Evolutionary conservation across 1,140 invertebrate species (phyloP).

Genomic region (Drosophila mayri): DNA sequence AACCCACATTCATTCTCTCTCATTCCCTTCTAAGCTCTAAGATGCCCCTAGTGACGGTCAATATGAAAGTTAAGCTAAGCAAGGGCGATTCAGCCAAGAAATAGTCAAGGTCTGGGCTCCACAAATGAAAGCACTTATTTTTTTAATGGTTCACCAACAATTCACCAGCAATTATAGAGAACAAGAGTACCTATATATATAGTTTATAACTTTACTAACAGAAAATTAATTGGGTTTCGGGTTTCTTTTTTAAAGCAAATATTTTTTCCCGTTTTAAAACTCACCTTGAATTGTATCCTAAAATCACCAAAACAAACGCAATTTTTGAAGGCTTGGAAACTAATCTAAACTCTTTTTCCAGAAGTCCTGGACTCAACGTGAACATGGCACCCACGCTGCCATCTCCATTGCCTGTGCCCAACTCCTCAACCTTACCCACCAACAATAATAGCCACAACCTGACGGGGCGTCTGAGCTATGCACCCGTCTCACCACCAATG

Average conservation of each 20-base stretch:
- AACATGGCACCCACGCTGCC: conserved; percentile 34
- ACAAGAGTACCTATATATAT: conserved; percentile 9
- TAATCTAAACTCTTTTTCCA: conserved; percentile 46
- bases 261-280: background rate
- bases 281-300: conserved; percentile 14
- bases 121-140: conserved; percentile 36
- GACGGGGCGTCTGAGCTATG: conserved; percentile 52
- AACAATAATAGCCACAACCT: conserved; percentile 48
- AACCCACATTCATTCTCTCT: conserved; percentile 45
- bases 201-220: conserved; percentile 1
- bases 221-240: conserved; percentile 3
- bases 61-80: conserved; percentile 77
- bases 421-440: conserved; percentile 54
- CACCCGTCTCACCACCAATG: conserved; percentile 54
- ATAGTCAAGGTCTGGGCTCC: conserved; percentile 62
- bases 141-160: conserved; percentile 19
- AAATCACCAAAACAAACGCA: conserved; percentile 3
- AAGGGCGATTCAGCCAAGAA: conserved; percentile 67
- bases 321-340: background rate
- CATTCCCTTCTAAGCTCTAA: conserved; percentile 63
- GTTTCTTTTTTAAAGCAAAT: conserved; percentile 2
- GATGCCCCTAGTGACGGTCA: conserved; percentile 75
- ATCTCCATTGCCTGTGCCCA: conserved; percentile 46
- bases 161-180: conserved; percentile 2
- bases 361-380: conserved; percentile 52